Base-by-base conservation (phyloP, 2,888 invertebrate species). In the Nomada ferruginata region DNA sequence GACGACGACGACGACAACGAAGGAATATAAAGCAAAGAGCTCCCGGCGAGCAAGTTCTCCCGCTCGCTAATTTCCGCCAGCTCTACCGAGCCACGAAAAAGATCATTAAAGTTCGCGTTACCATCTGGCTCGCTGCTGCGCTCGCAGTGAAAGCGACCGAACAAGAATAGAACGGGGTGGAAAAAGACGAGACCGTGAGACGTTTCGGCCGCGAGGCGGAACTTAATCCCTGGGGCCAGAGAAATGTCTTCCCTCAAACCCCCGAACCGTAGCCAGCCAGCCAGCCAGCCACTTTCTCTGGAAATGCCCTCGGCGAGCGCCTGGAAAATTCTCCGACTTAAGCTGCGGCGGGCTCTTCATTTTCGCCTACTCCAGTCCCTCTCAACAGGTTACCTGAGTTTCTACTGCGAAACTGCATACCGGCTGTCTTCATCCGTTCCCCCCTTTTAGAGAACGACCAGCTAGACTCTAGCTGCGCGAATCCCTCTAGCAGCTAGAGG, bases 331-430 rank as follows among this genome's bases (percentile, higher is more conserved):
- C 90, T 87, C 85, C 85, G 63, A 88, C 85, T 87, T 86, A 85
- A 89, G 87, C 86, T 85, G 84, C 85, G 75, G 71, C 83, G 83
- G 84, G 86, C 88, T 88, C 85, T 87, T 83, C 79, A 86, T 86
- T 89, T 89, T 87, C 85, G 78, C 83, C 85, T 89, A 84, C 85
- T 87, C 84, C 79, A 85, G 76, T 83, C 83, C 84, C 89, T 91
- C 90, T 91, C 89, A 91, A 91, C 91, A 91, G 91, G 91, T 91
- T 91, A 91, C 84, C 87, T 85, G 87, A 77, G 81, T 83, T 86
- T 83, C 71, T 44, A 66, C 82, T 55, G 42, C 60, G 72, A 68
- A 80, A 70, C 85, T 80, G 72, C 79, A 82, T 77, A 78, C 68
- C 64, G 3, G 11, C 23, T 55, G 61, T 20, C 26, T 11, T 29